Base-by-base conservation (phyloP, 2,113 vertebrate genomes). In the Micronisus gabar region DNA sequence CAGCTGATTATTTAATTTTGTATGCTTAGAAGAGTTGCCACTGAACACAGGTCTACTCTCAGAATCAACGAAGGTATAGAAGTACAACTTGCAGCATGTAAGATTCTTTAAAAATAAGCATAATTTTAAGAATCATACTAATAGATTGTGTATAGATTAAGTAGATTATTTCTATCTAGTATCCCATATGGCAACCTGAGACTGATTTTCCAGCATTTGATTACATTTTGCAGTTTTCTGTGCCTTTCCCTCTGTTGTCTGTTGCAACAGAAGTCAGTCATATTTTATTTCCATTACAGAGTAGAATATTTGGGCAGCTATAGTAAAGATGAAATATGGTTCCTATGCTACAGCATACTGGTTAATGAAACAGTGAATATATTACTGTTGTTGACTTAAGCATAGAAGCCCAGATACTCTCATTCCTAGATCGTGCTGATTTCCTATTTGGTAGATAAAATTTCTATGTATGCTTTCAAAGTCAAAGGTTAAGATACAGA, bases 401-500 rank as follows among this genome's bases (percentile, higher is more conserved):
- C 27, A 48, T n/a, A 53, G 55, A 94, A 79, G 17, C 30, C 26
- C 43, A 92, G 25, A 48, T 86, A 86, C n/a, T 92, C 27, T 87
- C 21, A 62, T 91, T 93, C 67, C 65, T 90, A 85, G 85, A 94
- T 95, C 3, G 34, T 47, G 22, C 90, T 91, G 75, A 41, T 70
- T 97, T 96, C 71, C 63, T 79, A 38, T 84, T 85, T 74, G 67
- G 20, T 63, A 89, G 70, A 81, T 82, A 92, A 93, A 91, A 96
- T 86, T 90, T 93, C 91, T 85, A 4, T 55, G 7, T 81, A 52
- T 72, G 56, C 88, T 95, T 87, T 91, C 71, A 40, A 91, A 96
- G 96, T 59, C 94, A 97, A 92, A 98, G 96, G 95, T 97, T 95
- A 95, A 97, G 82, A 75, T 97, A 90, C 82, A 90, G 95, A 97